Evolutionary conservation across 2,888 invertebrate genomes (phyloP).

Genomic region (Plutella xylostella): DNA sequence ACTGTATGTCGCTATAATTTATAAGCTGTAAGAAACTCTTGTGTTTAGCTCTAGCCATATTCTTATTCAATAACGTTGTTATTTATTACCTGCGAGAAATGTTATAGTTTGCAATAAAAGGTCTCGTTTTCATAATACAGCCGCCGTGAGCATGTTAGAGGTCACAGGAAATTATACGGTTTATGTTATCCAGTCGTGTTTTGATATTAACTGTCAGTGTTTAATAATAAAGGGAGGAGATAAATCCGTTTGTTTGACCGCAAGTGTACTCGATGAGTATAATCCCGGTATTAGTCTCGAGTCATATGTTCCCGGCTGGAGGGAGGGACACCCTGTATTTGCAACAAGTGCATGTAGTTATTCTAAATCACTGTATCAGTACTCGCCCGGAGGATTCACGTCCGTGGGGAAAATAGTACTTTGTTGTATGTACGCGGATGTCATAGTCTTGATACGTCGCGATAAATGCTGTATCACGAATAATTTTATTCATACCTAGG

Average conservation of each 20-base stretch:
- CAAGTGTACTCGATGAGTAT: constrained; percentile 22
- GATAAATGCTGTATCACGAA: too few relatives aligned
- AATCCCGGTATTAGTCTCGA: constrained; percentile 46
- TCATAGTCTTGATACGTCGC: background rate
- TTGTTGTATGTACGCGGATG: constrained; percentile 2
- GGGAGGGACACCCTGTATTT: constrained; percentile 27
- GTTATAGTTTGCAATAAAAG: constrained; percentile 28
- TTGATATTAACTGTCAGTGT: background rate
- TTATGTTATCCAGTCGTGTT: background rate
- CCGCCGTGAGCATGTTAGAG: constrained; percentile 24
- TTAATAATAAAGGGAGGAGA: constrained; percentile 7
- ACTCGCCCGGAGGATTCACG: constrained; percentile 43
- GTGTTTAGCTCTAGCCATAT: constrained; percentile 30
- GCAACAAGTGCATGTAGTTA: constrained; percentile 55
- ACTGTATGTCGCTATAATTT: constrained; percentile 24
- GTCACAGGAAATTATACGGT: background rate
- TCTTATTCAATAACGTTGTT: constrained; percentile 33
- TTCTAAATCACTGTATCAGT: constrained; percentile 54
- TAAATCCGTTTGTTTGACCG: constrained; percentile 6
- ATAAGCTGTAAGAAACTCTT: too few relatives aligned
- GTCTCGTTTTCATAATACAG: constrained; percentile 25
- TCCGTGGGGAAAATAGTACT: constrained; percentile 37
- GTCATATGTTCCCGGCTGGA: constrained; percentile 40
- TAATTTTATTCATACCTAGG: too few relatives aligned
- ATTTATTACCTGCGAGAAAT: constrained; percentile 31